These are phyloP conservation scores for Vanessa cardui DNA, from an alignment of 2,888 invertebrate species.

Conservation along the genomic window DNA sequence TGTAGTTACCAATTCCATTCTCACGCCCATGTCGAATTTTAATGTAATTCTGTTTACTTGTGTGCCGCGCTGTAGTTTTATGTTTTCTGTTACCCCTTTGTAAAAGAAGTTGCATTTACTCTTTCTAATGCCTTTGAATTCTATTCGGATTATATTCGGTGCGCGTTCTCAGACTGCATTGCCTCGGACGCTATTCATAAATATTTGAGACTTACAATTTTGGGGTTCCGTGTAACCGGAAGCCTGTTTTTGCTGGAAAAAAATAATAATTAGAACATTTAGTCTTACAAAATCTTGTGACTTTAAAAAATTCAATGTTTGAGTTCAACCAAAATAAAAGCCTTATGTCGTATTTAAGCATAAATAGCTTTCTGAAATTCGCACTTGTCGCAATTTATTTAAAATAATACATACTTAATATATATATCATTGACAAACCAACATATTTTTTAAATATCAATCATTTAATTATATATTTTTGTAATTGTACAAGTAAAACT, in stretches of 20 bases:
- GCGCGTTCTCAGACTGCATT: slow-evolving; percentile 28
- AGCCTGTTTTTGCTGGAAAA: neutral
- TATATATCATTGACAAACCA: no score
- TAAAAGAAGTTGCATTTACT: slow-evolving; percentile 29
- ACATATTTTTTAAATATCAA: no score
- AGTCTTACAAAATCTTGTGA: no score
- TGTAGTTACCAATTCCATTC: slow-evolving; percentile 18
- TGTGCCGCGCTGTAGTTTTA: slow-evolving; percentile 25
- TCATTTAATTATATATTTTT: no score
- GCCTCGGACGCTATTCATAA: slow-evolving; percentile 24
- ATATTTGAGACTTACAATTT: slow-evolving; percentile 26
- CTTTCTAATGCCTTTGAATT: slow-evolving; percentile 29
- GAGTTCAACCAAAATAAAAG: no score
- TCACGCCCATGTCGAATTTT: slow-evolving; percentile 26
- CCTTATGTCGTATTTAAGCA: no score
- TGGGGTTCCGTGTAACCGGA: slow-evolving; percentile 2
- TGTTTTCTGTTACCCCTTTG: slow-evolving; percentile 27
- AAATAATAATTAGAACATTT: no score
- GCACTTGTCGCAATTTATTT: no score
- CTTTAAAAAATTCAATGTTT: no score
- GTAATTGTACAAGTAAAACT: no score
- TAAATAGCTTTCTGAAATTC: no score
- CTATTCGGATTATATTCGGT: slow-evolving; percentile 28
- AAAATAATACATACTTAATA: no score
- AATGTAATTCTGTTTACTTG: slow-evolving; percentile 31